Base-by-base conservation (phyloP, 2,797 vertebrate genomes). In the Xenentodon cancila region DNA sequence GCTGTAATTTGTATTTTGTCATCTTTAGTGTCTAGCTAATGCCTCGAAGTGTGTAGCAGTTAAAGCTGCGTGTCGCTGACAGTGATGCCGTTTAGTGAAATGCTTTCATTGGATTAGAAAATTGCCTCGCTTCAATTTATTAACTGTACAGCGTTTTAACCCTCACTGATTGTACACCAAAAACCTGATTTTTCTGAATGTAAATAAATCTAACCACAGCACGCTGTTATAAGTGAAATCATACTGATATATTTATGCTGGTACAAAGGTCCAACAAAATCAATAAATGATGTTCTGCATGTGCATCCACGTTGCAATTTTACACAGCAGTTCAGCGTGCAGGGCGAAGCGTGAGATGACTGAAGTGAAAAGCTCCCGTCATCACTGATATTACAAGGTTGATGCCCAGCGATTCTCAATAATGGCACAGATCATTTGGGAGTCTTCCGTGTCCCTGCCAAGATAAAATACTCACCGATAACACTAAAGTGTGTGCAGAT, bases 381-480 rank as follows among this genome's bases (percentile, higher is more conserved):
- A 49, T 42, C 18, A 53, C 61, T 66, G 51, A 71, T 64, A 68
- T 63, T 40, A 77, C 68, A 60, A 22, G 30, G 5, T 49, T 52
- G 72, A 78, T 1, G 7, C 32, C n/a, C 18, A 15, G 44, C 67
- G 74, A 75, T 84, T 83, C 77, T 40, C 13, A 16, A 61, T 82
- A 66, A 72, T 68, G 53, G 61, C 27, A 6, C 9, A 43, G 44
- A 69, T 78, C 58, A 53, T 74, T 18, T 50, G 32, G 43, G 62
- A 68, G 66, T 79, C 63, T 64, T 59, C 68, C 13, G 1, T 52
- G 49, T 81, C 9, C 34, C 77, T 61, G 42, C 67, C 64, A 60
- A 60, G 52, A 70, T 43, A 50, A 21, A 71, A 45, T 64, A 11
- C 40, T 30, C 48, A 48, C 73, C 67, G 34, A 61, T 57, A 59